phyloP scores from a whole-genome alignment of 2,888 invertebrate genomes.

The Drosophila phalerata region DNA sequence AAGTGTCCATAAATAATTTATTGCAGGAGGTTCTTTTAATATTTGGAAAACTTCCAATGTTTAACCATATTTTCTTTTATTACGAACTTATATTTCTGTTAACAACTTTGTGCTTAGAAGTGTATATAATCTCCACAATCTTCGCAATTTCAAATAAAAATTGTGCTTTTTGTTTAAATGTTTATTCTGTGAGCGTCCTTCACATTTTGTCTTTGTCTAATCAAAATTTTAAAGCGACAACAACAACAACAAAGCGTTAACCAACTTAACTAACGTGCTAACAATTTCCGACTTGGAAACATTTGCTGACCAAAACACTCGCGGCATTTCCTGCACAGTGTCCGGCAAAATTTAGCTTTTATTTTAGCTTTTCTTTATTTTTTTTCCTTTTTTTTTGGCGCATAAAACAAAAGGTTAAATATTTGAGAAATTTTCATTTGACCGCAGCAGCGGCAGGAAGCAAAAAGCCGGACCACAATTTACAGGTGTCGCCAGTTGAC shows the following conservation, averaged over 20 bases:
- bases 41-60: background rate
- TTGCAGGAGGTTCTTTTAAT: too few species aligned
- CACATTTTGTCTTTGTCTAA: constrained; percentile 42
- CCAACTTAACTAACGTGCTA: constrained; percentile 78
- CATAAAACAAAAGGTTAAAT: constrained; percentile 78
- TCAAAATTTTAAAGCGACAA: constrained; percentile 49
- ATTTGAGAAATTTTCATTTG: constrained; percentile 82
- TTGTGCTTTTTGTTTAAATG: background rate
- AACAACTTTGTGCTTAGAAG: background rate
- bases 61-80: background rate
- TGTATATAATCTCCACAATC: background rate
- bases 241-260: constrained; percentile 32
- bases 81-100: background rate
- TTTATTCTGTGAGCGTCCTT: constrained; percentile 35
- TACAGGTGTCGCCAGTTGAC: constrained; percentile 81
- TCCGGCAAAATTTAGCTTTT: constrained; percentile 36
- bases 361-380: constrained; percentile 1
- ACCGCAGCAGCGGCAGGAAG: constrained; percentile 65
- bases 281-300: constrained; percentile 75
- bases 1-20: too few species aligned
- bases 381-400: constrained; percentile 31
- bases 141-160: background rate
- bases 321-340: constrained; percentile 70
- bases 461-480: constrained; percentile 70
- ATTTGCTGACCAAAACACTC: constrained; percentile 63